Evolutionary conservation across 2,888 invertebrate genomes (phyloP), one percentile per base, ranked within the genome.

Genomic region (Peribatodes rhomboidaria): DNA sequence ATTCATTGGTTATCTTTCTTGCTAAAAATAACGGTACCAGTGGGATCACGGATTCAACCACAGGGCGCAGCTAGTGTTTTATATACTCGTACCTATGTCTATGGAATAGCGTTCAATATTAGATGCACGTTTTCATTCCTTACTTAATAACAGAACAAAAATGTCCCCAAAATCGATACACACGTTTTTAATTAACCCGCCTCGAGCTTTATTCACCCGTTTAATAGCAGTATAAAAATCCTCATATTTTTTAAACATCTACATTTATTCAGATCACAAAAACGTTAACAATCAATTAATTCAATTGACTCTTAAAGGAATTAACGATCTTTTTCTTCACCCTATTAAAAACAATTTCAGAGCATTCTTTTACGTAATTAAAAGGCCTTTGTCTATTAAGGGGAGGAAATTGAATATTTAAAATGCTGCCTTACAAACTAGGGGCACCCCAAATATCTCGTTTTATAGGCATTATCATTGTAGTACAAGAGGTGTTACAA

Each of bases 161-260:
- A n/a, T n/a, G 27, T 95, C 96, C 90, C 96, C 86, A 50, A 50
- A 4, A 11, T 4, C 8, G 11, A 6, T 44, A 4, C 3, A 20
- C n/a, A 20, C 11, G n/a, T 27, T n/a, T 22, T 46, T 16, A 16
- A 46, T 46, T 27, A 9, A 27, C 4, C 2, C 11, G 18, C 1
- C 27, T 31, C 14, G 1, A 47, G 47, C 14, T 14, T 35, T 35
- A 10, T 55, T 16, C 9, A 41, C 10, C 27, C 20, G 20, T n/a
- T 42, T 44, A 18, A 46, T 42, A 20, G 33, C 33, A n/a, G 33
- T 10, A 35, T 35, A n/a, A 44, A 33, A 55, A 44, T 39, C n/a
- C 37, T 44, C 14, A 58, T 58, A 42, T 18, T 16, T 47, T 60
- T 60, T 27, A 27, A 50, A 65, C 31, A 33, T 50, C 44, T 41